phyloP scores from a whole-genome alignment of 2,888 invertebrate genomes.

The Aricia artaxerxes region DNA sequence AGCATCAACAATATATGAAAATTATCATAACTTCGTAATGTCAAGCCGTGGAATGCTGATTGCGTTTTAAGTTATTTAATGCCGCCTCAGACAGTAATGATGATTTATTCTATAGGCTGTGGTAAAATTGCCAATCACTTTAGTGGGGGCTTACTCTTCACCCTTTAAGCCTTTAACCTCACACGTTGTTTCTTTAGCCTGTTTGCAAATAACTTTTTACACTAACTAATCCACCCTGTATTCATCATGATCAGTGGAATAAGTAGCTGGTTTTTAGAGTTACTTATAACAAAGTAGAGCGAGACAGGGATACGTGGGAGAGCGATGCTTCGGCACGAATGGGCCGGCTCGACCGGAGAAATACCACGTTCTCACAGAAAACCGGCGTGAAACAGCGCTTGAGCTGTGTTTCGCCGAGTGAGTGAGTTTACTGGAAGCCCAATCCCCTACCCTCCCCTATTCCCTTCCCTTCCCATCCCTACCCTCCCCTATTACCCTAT shows the following conservation, averaged over 20 bases:
- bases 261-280: no score
- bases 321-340: no score
- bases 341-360: no score
- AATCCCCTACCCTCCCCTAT: no score
- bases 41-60: slow-evolving; percentile 19
- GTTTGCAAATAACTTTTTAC: background rate
- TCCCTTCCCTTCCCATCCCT: no score
- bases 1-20: slow-evolving; percentile 15
- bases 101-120: slow-evolving; percentile 2
- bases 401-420: no score
- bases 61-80: slow-evolving; percentile 21
- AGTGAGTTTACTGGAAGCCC: no score
- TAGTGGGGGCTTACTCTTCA: slow-evolving; percentile 18
- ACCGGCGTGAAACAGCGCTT: no score
- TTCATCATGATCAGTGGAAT: background rate
- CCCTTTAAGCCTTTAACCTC: background rate
- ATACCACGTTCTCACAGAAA: no score
- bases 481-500: no score
- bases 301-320: no score
- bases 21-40: slow-evolving; percentile 22
- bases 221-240: background rate
- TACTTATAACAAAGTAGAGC: background rate
- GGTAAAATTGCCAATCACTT: slow-evolving; percentile 1
- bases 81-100: slow-evolving; percentile 17
- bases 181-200: background rate